Percentiles rank a stretch among this genome's conserved stretches.
These are phyloP conservation scores for Amazona ochrocephala DNA, from an alignment of 2,797 vertebrate species.

Conservation along the genomic window DNA sequence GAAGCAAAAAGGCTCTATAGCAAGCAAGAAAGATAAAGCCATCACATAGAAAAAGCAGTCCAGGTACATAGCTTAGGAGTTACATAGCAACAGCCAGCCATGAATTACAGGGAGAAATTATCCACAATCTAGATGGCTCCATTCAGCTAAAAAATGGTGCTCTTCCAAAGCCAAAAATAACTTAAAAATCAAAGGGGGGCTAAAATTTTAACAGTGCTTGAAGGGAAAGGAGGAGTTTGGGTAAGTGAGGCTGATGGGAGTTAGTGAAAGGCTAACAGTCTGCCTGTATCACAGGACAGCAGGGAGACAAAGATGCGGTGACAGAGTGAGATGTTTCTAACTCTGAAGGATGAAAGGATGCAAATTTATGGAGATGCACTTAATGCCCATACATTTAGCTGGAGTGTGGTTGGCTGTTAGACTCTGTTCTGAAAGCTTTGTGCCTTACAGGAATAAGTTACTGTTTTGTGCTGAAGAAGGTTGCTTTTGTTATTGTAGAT, in stretches of 20 bases:
- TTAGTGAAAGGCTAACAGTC: slow-evolving; percentile 4
- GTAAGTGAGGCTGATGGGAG: slow-evolving; percentile 19
- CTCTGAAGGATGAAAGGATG: slow-evolving; percentile 34
- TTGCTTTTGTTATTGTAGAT: not conserved
- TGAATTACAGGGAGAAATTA: slow-evolving; percentile 37
- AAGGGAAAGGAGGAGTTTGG: slow-evolving; percentile 11
- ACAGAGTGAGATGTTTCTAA: not conserved
- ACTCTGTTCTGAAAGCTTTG: slow-evolving; percentile 24
- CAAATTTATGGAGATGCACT: slow-evolving; percentile 40
- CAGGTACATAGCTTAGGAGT: not conserved
- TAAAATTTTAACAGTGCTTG: slow-evolving; percentile 17
- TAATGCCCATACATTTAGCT: not conserved
- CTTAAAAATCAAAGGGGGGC: slow-evolving; percentile 7
- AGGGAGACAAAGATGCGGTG: not conserved
- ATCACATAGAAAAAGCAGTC: not conserved
- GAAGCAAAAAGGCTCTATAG: not conserved
- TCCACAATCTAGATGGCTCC: not conserved
- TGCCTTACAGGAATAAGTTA: not conserved
- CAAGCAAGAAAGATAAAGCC: not conserved
- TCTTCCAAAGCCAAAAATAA: slow-evolving; percentile 17
- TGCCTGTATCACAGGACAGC: not conserved
- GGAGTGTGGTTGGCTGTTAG: not conserved
- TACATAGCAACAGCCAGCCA: not conserved
- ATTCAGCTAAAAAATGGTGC: slow-evolving; percentile 27
- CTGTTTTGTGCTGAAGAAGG: not conserved